phyloP scores from a whole-genome alignment of 2,888 invertebrate species.

The Graphium colonna region DNA sequence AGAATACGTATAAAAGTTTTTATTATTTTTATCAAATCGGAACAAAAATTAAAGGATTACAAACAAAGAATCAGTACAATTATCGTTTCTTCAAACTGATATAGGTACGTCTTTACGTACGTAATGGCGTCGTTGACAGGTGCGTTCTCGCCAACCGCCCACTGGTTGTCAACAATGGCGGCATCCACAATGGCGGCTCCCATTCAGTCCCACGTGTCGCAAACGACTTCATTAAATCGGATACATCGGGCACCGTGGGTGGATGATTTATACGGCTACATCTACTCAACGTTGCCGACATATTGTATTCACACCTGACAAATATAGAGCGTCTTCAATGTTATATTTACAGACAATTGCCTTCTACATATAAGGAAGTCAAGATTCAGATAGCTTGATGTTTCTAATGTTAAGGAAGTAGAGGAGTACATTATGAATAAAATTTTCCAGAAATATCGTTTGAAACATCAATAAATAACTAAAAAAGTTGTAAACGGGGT shows the following conservation, averaged over 20 bases:
- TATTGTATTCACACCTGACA: constrained; percentile 23
- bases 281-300: constrained; percentile 32
- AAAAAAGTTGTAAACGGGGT: too few relatives aligned
- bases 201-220: constrained; percentile 67
- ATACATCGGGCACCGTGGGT: constrained; percentile 55
- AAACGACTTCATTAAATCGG: constrained; percentile 74
- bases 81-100: too few relatives aligned
- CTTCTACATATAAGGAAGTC: background rate
- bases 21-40: too few relatives aligned
- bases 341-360: constrained; percentile 14
- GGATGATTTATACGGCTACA: constrained; percentile 57
- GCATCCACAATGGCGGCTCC: constrained; percentile 46
- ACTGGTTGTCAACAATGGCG: constrained; percentile 68
- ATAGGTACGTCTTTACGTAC: too few relatives aligned
- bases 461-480: too few relatives aligned
- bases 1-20: too few relatives aligned
- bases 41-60: too few relatives aligned
- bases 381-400: too few relatives aligned
- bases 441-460: too few relatives aligned
- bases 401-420: too few relatives aligned
- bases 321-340: constrained; percentile 9
- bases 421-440: too few relatives aligned
- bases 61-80: too few relatives aligned
- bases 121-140: constrained; percentile 49
- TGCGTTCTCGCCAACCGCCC: constrained; percentile 70